Percentiles rank a stretch among this genome's conserved stretches.
Conservation (phyloP, 64 coral and sea anemone species). For the Stichodactyla mertensii region DNA sequence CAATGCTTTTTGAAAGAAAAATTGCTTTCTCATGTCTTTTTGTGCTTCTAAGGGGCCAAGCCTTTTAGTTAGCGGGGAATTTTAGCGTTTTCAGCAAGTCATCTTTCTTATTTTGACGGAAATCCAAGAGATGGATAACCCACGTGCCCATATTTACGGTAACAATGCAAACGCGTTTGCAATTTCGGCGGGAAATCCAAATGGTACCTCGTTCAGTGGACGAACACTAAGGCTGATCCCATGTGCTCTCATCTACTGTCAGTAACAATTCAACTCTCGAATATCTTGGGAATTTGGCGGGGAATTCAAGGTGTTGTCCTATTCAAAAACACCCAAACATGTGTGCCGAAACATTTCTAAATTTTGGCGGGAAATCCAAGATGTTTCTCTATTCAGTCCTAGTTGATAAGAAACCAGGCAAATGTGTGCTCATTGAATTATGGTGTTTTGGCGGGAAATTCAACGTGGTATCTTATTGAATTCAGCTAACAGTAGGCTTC, state of each 20-base stretch:
- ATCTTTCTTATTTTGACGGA: neutral
- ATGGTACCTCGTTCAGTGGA: neutral
- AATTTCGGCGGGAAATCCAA: constrained; percentile 23
- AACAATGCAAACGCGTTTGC: neutral
- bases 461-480: no score
- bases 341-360: neutral
- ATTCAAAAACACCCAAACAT: neutral
- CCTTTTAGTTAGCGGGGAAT: no score
- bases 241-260: neutral
- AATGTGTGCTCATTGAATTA: no score
- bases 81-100: no score
- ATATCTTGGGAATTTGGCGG: neutral
- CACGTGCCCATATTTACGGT: neutral
- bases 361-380: constrained; percentile 16
- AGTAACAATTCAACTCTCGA: neutral
- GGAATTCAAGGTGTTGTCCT: constrained; percentile 8
- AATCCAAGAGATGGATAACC: neutral
- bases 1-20: no score
- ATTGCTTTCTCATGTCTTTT: no score
- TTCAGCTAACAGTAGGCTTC: no score
- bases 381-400: neutral
- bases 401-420: neutral
- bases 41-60: no score
- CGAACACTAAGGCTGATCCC: neutral
- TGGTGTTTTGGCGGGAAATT: no score